phyloP scores from a whole-genome alignment of 2,888 invertebrate species.

The Brassicogethes aeneus region DNA sequence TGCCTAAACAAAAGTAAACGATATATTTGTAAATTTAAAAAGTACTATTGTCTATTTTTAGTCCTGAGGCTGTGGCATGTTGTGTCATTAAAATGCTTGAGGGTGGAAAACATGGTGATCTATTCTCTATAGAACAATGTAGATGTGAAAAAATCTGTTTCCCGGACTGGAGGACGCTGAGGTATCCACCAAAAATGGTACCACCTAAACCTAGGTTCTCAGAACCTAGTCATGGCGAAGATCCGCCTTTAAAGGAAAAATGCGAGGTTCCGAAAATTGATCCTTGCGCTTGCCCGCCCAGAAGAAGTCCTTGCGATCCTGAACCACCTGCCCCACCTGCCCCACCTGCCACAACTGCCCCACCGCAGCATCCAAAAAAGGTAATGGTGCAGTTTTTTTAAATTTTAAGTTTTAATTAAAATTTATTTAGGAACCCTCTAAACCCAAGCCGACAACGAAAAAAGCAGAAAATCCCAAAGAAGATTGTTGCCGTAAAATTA shows the following conservation, averaged over 20 bases:
- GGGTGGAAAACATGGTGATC: conserved; percentile 34
- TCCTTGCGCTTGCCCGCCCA: background rate
- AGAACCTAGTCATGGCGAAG: too few relatives aligned
- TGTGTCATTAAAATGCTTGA: conserved; percentile 22
- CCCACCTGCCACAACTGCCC: too few relatives aligned
- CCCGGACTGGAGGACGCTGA: background rate
- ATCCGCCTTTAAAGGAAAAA: too few relatives aligned
- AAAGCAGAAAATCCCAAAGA: too few relatives aligned
- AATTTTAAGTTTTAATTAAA: too few relatives aligned
- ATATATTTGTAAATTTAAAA: conserved; percentile 2
- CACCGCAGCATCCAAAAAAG: too few relatives aligned
- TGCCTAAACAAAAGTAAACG: background rate
- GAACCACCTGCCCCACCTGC: too few relatives aligned
- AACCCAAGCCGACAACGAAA: too few relatives aligned
- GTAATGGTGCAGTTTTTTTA: too few relatives aligned
- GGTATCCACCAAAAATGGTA: conserved; percentile 2
- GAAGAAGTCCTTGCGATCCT: too few relatives aligned
- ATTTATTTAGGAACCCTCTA: too few relatives aligned
- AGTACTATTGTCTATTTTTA: conserved; percentile 10
- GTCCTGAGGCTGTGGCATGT: conserved; percentile 25
- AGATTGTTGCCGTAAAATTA: too few relatives aligned
- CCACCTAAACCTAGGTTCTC: background rate
- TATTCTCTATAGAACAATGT: background rate
- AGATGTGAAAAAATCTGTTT: background rate
- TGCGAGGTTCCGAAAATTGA: background rate